Evolutionary conservation across 2,113 vertebrate species (phyloP).

Genomic region (Ascaphus truei): DNA sequence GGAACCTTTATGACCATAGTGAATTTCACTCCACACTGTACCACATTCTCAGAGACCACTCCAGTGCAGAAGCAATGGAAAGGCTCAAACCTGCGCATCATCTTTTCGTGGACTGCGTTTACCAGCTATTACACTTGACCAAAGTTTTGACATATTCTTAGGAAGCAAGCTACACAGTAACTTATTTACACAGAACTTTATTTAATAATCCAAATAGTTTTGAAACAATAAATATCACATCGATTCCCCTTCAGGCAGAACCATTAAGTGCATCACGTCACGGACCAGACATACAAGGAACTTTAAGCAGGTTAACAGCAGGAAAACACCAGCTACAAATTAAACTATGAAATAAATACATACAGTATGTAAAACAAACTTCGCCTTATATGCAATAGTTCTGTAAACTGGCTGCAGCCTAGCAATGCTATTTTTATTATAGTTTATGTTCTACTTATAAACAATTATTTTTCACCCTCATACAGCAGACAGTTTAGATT

Average conservation of each 20-base stretch:
- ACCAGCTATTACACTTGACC: slow-evolving; percentile 69
- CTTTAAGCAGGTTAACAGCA: no score
- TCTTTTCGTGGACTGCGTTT: slow-evolving; percentile 60
- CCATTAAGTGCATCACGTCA: background rate
- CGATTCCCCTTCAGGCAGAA: background rate
- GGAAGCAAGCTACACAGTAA: background rate
- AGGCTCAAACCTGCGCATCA: slow-evolving; percentile 40
- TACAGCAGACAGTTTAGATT: no score
- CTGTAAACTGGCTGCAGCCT: no score
- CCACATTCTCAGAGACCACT: slow-evolving; percentile 74
- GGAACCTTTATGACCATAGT: slow-evolving; percentile 57
- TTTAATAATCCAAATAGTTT: background rate
- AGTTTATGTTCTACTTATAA: no score
- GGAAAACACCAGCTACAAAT: no score
- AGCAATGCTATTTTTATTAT: no score
- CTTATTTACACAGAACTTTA: background rate
- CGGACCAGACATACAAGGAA: no score
- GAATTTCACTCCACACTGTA: slow-evolving; percentile 86
- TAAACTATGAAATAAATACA: no score
- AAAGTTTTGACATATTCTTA: slow-evolving; percentile 71
- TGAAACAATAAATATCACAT: slow-evolving; percentile 4
- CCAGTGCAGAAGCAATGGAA: slow-evolving; percentile 52
- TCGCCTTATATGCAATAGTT: no score
- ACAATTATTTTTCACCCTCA: no score
- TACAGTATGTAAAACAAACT: no score